Base-by-base conservation (phyloP, 2,797 vertebrate genomes). In the Poeciliopsis infans region DNA sequence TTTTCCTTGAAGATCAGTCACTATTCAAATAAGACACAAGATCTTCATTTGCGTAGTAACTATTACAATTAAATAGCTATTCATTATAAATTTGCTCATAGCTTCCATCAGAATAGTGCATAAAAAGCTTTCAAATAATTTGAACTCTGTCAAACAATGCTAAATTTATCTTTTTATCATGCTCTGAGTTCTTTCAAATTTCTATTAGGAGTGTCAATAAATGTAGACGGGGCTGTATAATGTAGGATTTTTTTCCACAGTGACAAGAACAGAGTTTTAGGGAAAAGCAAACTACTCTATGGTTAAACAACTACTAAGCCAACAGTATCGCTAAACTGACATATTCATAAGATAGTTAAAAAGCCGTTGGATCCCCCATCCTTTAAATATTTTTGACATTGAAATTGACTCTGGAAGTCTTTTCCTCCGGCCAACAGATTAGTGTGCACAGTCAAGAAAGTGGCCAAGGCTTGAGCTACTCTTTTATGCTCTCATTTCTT, bases 211-310 rank as follows among this genome's bases (percentile, higher is more conserved):
- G 39, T 69, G 66, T 69, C 66, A 69, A 69, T 43, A 69, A 43
- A 69, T 43, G 6, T 43, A 25, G 8, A n/a, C 6, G 0, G 23
- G 11, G 20, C 23, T 69, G 66, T 69, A 43, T 69, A 43, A 69
- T 7, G 11, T 69, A 69, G 31, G 10, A 41, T 43, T 43, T 41
- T 66, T 72, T 81, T 85, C 82, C 6, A 49, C 43, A 72, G 16
- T 1, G 69, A 51, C 15, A n/a, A 55, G 79, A 66, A 55, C n/a
- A 57, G 13, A 18, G 25, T 18, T 43, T 46, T 10, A 61, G 12
- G 69, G 64, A 78, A 76, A 89, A 77, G 71, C 66, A 76, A 79
- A 79, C 39, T 43, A 4, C 68, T 68, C 49, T 79, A 66, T 47
- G 39, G 39, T 64, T 64, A 64, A 36, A 33, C 59, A 64, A 2